Base-by-base conservation (phyloP, 2,888 invertebrate species). In the Arctia plantaginis region DNA sequence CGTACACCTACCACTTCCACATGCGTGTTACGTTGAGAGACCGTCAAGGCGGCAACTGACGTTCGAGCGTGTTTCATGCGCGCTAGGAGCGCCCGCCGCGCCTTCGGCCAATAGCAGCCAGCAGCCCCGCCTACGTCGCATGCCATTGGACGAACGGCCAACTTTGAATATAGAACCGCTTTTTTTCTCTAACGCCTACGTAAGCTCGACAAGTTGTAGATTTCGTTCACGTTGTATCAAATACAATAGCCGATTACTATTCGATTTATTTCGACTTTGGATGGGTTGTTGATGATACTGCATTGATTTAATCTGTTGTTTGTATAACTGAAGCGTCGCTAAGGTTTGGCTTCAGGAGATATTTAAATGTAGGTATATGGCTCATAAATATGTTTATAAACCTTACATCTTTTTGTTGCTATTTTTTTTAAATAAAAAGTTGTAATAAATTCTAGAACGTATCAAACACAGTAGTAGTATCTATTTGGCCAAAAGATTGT, bases 131-230 rank as follows among this genome's bases (percentile, higher is more conserved):
- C 95, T 95, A 90, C 94, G 88, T 87, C 90, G 89, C 90, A 82
- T 88, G 90, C 93, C 85, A 95, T 95, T 95, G 95, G 95, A 83
- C 88, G 91, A 83, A 87, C 88, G 84, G 85, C 88, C 89, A 91
- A 94, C 94, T 94, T 95, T 94, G 94, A 94, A 94, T 95, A 94
- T 94, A 95, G 94, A 95, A 94, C 94, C 94, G 88, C 93, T 94
- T 95, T 95, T 92, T 73, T 91, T 92, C 93, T 93, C 93, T 93
- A 93, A 94, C 95, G 95, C 95, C 95, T 95, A 93, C 95, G 90
- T 87, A 91, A 92, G 91, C 91, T 91, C 87, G 83, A 85, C 86
- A 86, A 83, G 79, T 85, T 85, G 83, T 76, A 77, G 82, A 85
- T 85, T 85, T 84, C 73, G 76, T 84, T 80, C 85, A 85, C 85